phyloP scores from a whole-genome alignment of 2,113 vertebrate genomes.

The Takifugu bimaculatus region DNA sequence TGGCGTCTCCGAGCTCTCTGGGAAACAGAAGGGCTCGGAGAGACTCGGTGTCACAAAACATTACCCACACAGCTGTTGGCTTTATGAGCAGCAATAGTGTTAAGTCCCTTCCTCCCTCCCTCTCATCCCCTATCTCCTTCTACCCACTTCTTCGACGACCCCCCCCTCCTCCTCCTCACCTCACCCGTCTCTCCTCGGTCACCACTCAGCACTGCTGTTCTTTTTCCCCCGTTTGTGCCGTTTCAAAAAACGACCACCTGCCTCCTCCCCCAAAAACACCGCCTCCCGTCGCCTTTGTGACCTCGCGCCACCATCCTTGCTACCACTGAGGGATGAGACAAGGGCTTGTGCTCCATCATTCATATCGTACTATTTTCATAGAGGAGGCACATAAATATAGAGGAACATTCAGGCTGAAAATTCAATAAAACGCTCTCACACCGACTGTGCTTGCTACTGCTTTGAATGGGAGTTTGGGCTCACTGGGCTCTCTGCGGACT shows the following conservation, averaged over 20 bases:
- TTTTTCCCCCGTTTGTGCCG: slow-evolving; percentile 30
- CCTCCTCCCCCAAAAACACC: slow-evolving; percentile 15
- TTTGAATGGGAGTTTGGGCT: slow-evolving; percentile 60
- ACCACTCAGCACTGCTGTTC: slow-evolving; percentile 39
- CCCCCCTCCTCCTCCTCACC: not conserved
- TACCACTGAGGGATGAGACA: slow-evolving; percentile 47
- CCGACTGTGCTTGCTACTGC: slow-evolving; percentile 49
- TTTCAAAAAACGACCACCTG: slow-evolving; percentile 15
- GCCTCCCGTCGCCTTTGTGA: slow-evolving; percentile 18
- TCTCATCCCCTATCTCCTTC: slow-evolving; percentile 46
- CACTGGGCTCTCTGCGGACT: slow-evolving; percentile 58
- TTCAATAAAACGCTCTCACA: slow-evolving; percentile 61
- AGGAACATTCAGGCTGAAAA: slow-evolving; percentile 59
- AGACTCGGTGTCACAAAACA: slow-evolving; percentile 73
- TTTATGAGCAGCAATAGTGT: slow-evolving; percentile 71
- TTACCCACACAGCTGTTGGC: slow-evolving; percentile 76
- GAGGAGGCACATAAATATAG: slow-evolving; percentile 50
- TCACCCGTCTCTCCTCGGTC: slow-evolving; percentile 27
- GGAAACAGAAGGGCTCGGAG: slow-evolving; percentile 72
- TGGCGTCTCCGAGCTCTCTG: slow-evolving; percentile 67
- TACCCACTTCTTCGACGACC: not conserved
- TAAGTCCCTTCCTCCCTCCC: slow-evolving; percentile 27
- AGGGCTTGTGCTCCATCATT: slow-evolving; percentile 66
- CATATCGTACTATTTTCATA: slow-evolving; percentile 31
- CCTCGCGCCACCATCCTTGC: slow-evolving; percentile 34